Percentiles rank a stretch among this genome's conserved stretches.
Conservation (phyloP, 2,113 vertebrate genomes). For the Gallinago media region DNA sequence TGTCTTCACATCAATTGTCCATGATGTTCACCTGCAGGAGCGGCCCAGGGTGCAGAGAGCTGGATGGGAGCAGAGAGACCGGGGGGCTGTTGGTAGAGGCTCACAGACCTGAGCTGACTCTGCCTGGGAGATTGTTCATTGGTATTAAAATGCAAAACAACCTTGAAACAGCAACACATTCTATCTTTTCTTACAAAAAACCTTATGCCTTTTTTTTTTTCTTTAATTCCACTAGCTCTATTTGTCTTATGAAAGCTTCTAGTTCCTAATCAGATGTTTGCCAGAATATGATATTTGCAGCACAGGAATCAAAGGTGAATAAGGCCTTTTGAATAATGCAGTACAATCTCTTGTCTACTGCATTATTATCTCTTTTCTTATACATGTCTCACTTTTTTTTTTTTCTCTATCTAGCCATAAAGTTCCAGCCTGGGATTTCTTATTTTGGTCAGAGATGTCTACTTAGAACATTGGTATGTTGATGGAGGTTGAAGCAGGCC, state of each 20-base stretch:
- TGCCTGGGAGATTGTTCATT: neutral
- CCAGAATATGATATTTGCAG: neutral
- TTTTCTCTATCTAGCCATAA: neutral
- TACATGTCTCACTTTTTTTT: neutral
- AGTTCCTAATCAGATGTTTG: neutral
- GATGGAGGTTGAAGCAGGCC: neutral
- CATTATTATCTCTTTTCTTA: neutral
- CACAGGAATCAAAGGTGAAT: neutral
- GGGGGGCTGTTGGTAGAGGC: neutral
- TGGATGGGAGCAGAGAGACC: neutral
- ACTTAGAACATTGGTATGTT: neutral
- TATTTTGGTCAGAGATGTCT: neutral
- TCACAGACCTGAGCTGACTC: neutral
- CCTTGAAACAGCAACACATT: neutral
- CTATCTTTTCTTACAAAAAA: neutral
- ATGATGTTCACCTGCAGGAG: neutral
- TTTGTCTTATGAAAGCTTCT: neutral
- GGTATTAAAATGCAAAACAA: neutral
- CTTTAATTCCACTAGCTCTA: neutral
- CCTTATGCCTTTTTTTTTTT: neutral
- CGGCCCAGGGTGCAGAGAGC: rapidly evolving
- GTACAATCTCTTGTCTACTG: neutral
- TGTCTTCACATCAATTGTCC: neutral
- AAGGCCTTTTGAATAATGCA: neutral
- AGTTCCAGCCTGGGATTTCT: neutral